phyloP scores from a whole-genome alignment of 2,113 vertebrate genomes.

The Illadopsis cleaveri region DNA sequence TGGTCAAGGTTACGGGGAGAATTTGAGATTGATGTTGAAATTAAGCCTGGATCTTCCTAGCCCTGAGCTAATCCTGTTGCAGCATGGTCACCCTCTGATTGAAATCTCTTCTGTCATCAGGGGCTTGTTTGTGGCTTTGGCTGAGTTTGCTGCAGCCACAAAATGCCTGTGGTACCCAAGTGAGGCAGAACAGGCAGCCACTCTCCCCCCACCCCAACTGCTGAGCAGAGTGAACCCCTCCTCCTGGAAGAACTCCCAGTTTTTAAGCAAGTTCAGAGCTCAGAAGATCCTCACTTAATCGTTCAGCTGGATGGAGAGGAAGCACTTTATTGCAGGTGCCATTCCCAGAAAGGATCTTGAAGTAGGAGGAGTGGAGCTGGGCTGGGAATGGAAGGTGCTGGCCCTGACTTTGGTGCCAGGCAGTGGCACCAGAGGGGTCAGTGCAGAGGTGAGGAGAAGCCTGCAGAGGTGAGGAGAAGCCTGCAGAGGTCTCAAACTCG shows the following conservation, averaged over 20 bases:
- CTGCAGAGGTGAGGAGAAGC: neutral
- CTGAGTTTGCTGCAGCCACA: neutral
- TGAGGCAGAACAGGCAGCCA: neutral
- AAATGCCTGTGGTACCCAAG: neutral
- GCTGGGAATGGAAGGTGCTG: neutral
- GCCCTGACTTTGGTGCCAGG: neutral
- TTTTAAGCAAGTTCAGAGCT: neutral
- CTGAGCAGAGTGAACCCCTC: neutral
- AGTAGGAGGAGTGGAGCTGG: neutral
- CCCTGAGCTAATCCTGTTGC: neutral
- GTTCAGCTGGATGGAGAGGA: neutral
- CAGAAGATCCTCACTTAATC: neutral
- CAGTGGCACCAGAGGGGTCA: neutral
- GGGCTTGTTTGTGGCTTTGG: neutral
- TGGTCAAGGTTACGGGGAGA: constrained; percentile 21
- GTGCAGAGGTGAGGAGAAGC: neutral
- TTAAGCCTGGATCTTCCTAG: neutral
- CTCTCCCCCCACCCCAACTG: neutral
- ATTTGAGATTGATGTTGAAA: constrained; percentile 10
- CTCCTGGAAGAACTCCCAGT: neutral
- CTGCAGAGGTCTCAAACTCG: neutral
- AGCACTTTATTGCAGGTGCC: rapidly evolving
- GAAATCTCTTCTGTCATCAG: neutral
- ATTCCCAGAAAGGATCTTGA: rapidly evolving
- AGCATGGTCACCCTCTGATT: neutral